phyloP scores from a whole-genome alignment of 2,113 vertebrate genomes.

The Diadophis punctatus region DNA sequence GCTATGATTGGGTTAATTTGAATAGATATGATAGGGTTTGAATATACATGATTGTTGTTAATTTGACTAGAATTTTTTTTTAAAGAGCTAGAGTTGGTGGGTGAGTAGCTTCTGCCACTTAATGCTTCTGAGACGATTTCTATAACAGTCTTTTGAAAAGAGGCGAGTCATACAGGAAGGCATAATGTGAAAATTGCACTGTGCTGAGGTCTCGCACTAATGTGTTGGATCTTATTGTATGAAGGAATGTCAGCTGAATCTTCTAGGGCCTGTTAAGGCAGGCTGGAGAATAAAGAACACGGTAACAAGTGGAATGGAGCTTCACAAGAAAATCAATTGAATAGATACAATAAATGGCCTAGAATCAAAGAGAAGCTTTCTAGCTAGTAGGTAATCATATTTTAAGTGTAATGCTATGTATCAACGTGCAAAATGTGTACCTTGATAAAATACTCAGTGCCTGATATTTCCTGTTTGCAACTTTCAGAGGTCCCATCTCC shows the following conservation, averaged over 20 bases:
- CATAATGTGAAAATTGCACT: not conserved
- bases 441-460: not conserved
- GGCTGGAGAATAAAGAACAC: not conserved
- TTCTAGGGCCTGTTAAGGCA: not conserved
- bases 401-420: not conserved
- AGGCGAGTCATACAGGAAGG: not conserved
- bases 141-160: not conserved
- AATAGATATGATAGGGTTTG: not conserved
- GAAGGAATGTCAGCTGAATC: not conserved
- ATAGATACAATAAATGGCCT: not conserved
- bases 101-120: not conserved
- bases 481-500: not conserved
- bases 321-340: slow-evolving; percentile 10
- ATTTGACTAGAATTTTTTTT: not conserved
- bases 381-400: not conserved
- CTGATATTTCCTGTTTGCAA: not conserved
- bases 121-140: not conserved
- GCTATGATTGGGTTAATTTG: not conserved
- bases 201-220: not conserved
- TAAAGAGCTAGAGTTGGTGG: not conserved
- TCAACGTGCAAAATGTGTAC: not conserved
- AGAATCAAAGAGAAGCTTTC: not conserved
- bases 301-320: not conserved
- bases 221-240: not conserved
- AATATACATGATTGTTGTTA: not conserved